Percentiles rank a stretch among this genome's conserved stretches.
phyloP scores from a whole-genome alignment of 2,113 vertebrate species.

The Leptobrachium leishanense region DNA sequence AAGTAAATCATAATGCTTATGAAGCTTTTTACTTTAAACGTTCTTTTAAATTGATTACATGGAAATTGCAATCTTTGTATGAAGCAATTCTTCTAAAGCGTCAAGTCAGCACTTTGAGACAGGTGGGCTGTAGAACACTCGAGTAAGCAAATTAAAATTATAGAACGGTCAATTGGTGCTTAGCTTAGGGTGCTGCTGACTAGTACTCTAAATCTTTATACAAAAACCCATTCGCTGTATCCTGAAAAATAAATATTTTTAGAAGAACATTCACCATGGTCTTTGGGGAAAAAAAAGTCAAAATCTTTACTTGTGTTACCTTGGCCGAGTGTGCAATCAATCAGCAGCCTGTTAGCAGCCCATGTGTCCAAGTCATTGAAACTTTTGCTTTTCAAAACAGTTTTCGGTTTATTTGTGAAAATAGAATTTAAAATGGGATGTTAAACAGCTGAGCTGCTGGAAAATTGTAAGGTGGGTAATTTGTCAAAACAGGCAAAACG shows the following conservation, averaged over 20 bases:
- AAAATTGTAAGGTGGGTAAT: no score
- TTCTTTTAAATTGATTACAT: slow-evolving; percentile 48
- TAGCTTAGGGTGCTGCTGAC: slow-evolving; percentile 44
- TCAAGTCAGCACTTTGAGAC: slow-evolving; percentile 44
- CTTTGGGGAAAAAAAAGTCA: not conserved
- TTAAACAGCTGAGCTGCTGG: no score
- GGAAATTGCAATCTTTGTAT: slow-evolving; percentile 47
- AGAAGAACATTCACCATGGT: not conserved
- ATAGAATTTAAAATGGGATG: no score
- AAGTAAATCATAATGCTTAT: slow-evolving; percentile 48
- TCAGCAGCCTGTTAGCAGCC: no score
- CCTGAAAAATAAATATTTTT: slow-evolving; percentile 22
- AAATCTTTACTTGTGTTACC: no score
- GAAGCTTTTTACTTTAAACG: slow-evolving; percentile 45
- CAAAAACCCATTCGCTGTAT: slow-evolving; percentile 27
- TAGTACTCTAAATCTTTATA: slow-evolving; percentile 37
- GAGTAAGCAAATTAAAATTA: slow-evolving; percentile 44
- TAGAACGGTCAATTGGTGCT: slow-evolving; percentile 43
- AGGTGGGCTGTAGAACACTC: slow-evolving; percentile 41
- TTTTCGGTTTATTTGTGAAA: no score
- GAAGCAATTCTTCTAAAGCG: slow-evolving; percentile 42
- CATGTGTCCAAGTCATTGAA: no score
- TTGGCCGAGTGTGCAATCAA: no score
- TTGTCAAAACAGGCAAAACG: no score
- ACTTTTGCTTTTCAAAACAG: no score